Evolutionary conservation across 2,888 invertebrate species (phyloP).

Genomic region (Epirrhoe tristata): DNA sequence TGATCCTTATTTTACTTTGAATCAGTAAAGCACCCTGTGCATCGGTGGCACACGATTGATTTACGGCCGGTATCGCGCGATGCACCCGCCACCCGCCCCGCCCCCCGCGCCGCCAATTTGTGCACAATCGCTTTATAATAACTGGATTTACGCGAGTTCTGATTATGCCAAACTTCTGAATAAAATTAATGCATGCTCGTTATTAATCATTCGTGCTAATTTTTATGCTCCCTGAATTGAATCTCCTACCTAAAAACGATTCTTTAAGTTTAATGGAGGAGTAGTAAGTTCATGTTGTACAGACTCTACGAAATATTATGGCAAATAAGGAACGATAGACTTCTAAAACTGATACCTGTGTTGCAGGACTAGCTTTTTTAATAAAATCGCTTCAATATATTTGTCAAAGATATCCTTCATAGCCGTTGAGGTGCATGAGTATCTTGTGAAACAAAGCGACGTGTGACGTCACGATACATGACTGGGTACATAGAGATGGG

Average conservation of each 20-base stretch:
- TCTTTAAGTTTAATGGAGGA: too few species aligned
- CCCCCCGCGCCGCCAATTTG: conserved; percentile 27
- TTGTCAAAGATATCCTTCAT: neutral
- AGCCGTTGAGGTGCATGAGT: conserved; percentile 3
- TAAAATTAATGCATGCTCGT: conserved; percentile 18
- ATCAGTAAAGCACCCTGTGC: conserved; percentile 14
- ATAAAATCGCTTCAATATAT: too few species aligned
- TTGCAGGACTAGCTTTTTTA: too few species aligned
- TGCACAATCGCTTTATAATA: conserved; percentile 37
- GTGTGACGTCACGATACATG: conserved; percentile 3
- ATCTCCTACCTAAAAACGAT: neutral
- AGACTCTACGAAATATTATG: too few species aligned
- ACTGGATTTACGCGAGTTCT: conserved; percentile 33
- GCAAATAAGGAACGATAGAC: too few species aligned
- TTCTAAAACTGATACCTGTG: too few species aligned
- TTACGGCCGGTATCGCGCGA: conserved; percentile 30
- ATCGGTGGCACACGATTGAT: conserved; percentile 24
- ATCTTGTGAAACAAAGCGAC: conserved; percentile 11
- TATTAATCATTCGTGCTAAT: conserved; percentile 7
- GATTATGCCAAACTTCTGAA: conserved; percentile 29
- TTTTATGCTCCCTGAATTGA: neutral
- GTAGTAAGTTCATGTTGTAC: too few species aligned
- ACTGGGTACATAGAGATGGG: too few species aligned
- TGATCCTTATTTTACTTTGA: neutral
- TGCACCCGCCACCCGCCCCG: conserved; percentile 17